Evolutionary conservation across 1,140 invertebrate species (phyloP).

Genomic region (Prorops nasuta): DNA sequence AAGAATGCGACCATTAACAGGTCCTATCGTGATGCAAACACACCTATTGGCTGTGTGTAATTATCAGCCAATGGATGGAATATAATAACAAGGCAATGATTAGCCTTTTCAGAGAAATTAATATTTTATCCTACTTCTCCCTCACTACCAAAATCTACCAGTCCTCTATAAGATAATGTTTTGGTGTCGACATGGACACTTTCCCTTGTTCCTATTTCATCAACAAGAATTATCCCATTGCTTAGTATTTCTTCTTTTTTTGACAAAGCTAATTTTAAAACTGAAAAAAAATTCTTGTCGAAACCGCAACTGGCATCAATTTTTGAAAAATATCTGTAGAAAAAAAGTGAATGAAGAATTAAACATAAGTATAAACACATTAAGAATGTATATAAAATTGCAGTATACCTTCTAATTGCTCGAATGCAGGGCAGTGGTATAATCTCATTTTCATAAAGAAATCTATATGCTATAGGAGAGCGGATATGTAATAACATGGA

Average conservation of each 20-base stretch:
- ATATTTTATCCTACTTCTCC: neutral
- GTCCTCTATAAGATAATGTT: neutral
- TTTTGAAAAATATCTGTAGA: slow-evolving; percentile 10
- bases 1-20: slow-evolving; percentile 7
- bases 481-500: slow-evolving; percentile 15
- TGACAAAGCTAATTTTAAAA: slow-evolving; percentile 5
- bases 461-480: slow-evolving; percentile 12
- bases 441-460: slow-evolving; percentile 10
- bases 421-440: slow-evolving; percentile 13
- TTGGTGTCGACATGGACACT: neutral
- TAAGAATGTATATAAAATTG: no score
- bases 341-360: no score
- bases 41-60: slow-evolving; percentile 16
- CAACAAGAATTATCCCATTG: slow-evolving; percentile 14
- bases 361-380: no score
- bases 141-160: slow-evolving; percentile 12
- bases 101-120: slow-evolving; percentile 5
- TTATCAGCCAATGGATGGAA: no score
- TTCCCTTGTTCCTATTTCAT: slow-evolving; percentile 14
- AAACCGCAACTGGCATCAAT: slow-evolving; percentile 13
- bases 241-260: slow-evolving; percentile 9
- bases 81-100: slow-evolving; percentile 18
- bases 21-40: slow-evolving; percentile 16
- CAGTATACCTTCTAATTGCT: slow-evolving; percentile 12
- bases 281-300: slow-evolving; percentile 15